Conservation (phyloP, 2,797 vertebrate genomes). For the Carapus acus region DNA sequence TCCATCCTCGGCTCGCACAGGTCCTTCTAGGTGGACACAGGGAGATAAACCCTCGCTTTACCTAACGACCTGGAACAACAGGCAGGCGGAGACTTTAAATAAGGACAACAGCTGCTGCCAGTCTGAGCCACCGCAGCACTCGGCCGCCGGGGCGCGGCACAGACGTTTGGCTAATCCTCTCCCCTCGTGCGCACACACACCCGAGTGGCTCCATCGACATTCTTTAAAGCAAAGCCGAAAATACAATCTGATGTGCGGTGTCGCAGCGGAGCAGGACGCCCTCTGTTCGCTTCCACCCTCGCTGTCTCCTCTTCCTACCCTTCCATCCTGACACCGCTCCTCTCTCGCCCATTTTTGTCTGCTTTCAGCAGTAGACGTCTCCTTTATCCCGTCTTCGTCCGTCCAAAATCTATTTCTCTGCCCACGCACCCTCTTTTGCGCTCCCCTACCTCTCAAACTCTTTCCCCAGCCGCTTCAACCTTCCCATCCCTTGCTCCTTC, state of each 20-base stretch:
- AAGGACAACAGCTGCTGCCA: slow-evolving; percentile 7
- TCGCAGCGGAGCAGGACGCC: neutral
- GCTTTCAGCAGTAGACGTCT: slow-evolving; percentile 16
- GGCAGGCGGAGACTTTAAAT: neutral
- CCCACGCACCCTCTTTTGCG: no score
- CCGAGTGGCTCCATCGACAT: slow-evolving; percentile 15
- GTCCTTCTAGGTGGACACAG: neutral
- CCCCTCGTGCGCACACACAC: neutral
- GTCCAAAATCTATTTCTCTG: slow-evolving; percentile 34
- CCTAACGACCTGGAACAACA: slow-evolving; percentile 2
- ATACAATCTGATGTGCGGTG: slow-evolving; percentile 16
- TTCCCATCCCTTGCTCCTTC: slow-evolving; percentile 16
- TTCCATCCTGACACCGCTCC: slow-evolving; percentile 21
- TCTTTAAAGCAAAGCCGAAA: slow-evolving; percentile 25
- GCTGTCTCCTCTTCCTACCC: slow-evolving; percentile 11
- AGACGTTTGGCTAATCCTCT: neutral
- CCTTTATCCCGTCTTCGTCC: slow-evolving; percentile 14
- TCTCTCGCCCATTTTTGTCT: slow-evolving; percentile 21
- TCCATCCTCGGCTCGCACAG: neutral
- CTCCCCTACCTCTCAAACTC: slow-evolving; percentile 25
- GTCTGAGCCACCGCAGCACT: neutral
- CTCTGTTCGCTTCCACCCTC: slow-evolving; percentile 27
- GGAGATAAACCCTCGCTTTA: neutral
- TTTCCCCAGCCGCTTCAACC: slow-evolving; percentile 28
- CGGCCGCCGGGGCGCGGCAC: neutral